phyloP scores from a whole-genome alignment of 2,888 invertebrate genomes.

The Eupithecia dodoneata region DNA sequence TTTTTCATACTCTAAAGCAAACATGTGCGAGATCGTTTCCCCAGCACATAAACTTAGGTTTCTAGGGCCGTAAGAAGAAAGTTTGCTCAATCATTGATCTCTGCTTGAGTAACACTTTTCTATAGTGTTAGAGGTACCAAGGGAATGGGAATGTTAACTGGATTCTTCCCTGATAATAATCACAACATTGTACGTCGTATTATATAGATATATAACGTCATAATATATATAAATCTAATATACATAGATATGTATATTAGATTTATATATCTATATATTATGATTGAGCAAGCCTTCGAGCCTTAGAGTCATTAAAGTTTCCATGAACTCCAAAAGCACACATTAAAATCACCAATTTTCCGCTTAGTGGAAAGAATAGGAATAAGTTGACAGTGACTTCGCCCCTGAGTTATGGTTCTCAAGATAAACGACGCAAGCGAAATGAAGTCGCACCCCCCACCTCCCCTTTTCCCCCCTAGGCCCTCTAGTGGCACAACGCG shows the following conservation, averaged over 20 bases:
- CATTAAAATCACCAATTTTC: slow-evolving; percentile 69
- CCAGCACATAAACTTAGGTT: not conserved
- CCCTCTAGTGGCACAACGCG: slow-evolving; percentile 71
- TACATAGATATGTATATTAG: no score
- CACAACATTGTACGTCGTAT: no score
- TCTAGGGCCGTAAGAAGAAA: no score
- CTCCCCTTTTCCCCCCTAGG: slow-evolving; percentile 55
- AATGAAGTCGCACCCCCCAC: slow-evolving; percentile 86
- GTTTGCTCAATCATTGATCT: no score
- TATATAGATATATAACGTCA: no score
- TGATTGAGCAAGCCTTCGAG: no score
- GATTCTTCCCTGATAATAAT: no score
- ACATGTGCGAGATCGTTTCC: not conserved
- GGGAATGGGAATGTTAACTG: no score
- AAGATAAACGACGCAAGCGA: slow-evolving; percentile 89
- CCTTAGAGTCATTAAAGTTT: not conserved
- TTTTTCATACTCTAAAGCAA: not conserved
- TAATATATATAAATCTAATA: no score
- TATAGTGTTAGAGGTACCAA: no score
- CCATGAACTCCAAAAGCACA: slow-evolving; percentile 54
- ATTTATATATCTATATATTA: no score
- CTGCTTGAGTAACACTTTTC: no score
- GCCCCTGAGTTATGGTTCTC: slow-evolving; percentile 87
- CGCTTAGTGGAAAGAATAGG: slow-evolving; percentile 84
- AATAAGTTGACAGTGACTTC: slow-evolving; percentile 85